Conservation (phyloP, 2,888 invertebrate genomes). For the Pristionchus fissidentatus region DNA sequence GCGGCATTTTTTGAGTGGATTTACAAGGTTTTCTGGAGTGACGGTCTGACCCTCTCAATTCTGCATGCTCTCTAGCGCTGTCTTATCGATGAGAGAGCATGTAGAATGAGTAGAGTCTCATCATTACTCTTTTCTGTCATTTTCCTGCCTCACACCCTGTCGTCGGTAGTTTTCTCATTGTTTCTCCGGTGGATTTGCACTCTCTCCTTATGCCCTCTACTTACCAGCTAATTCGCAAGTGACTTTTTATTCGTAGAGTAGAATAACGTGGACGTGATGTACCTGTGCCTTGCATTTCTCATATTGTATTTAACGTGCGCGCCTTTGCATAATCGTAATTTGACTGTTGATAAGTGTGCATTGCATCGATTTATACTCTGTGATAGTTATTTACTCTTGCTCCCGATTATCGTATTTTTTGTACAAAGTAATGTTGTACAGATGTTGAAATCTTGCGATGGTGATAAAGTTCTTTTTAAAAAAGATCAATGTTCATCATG, state of each 20-base stretch:
- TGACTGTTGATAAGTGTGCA: neutral
- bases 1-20: constrained; percentile 11
- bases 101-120: no score
- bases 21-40: constrained; percentile 10
- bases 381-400: constrained; percentile 1
- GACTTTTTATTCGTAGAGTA: constrained; percentile 10
- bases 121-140: no score
- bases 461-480: no score
- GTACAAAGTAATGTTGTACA: no score
- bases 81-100: no score
- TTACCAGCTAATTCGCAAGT: constrained; percentile 1
- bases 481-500: no score
- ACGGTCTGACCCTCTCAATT: no score
- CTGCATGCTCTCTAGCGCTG: no score
- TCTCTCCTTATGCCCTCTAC: constrained; percentile 1
- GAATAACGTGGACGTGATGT: neutral
- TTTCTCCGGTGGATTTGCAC: constrained; percentile 32
- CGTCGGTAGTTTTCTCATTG: constrained; percentile 13
- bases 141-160: constrained; percentile 4
- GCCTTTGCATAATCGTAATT: constrained; percentile 27
- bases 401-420: no score
- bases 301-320: neutral
- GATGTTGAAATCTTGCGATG: no score
- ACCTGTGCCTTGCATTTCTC: constrained; percentile 11
- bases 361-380: constrained; percentile 16